phyloP scores from a whole-genome alignment of 2,113 vertebrate genomes.

The Lepus americanus region DNA sequence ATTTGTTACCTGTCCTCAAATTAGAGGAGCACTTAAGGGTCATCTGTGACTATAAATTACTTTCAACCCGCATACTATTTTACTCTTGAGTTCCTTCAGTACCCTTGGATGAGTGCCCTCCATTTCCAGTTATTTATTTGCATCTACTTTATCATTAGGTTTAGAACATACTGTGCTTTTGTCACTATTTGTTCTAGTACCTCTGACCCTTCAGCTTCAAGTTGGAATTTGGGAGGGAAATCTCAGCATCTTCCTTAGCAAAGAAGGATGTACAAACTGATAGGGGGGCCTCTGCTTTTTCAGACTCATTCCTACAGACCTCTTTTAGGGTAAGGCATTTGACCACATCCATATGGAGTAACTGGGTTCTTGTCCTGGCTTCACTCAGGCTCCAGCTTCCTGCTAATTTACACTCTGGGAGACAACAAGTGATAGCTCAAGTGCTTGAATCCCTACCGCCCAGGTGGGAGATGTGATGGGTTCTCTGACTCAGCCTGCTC shows the following conservation, averaged over 20 bases:
- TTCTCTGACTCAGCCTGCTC: too few species aligned
- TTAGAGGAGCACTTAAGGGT: neutral
- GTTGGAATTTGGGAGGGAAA: slow-evolving; percentile 62
- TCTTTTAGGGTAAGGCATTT: neutral
- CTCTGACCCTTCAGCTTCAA: slow-evolving; percentile 69
- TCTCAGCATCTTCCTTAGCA: slow-evolving; percentile 55
- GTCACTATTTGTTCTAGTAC: slow-evolving; percentile 62
- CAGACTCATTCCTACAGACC: neutral
- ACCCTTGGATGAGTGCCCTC: slow-evolving; percentile 32
- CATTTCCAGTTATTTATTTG: slow-evolving; percentile 67
- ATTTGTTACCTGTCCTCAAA: slow-evolving; percentile 43
- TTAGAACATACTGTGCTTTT: slow-evolving; percentile 72
- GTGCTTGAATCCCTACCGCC: too few species aligned
- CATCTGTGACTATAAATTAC: slow-evolving; percentile 12
- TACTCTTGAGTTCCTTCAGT: slow-evolving; percentile 7
- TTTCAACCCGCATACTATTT: neutral
- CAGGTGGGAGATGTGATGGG: too few species aligned
- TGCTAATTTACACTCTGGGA: too few species aligned
- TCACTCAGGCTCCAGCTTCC: too few species aligned
- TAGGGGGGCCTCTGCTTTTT: neutral
- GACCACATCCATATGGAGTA: too few species aligned
- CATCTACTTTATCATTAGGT: slow-evolving; percentile 56
- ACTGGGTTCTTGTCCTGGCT: too few species aligned
- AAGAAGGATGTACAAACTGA: slow-evolving; percentile 51
- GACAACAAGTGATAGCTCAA: too few species aligned